Evolutionary conservation across 2,113 vertebrate species (phyloP), one percentile per base, ranked within the genome.

Genomic region (Apodemus sylvaticus): DNA sequence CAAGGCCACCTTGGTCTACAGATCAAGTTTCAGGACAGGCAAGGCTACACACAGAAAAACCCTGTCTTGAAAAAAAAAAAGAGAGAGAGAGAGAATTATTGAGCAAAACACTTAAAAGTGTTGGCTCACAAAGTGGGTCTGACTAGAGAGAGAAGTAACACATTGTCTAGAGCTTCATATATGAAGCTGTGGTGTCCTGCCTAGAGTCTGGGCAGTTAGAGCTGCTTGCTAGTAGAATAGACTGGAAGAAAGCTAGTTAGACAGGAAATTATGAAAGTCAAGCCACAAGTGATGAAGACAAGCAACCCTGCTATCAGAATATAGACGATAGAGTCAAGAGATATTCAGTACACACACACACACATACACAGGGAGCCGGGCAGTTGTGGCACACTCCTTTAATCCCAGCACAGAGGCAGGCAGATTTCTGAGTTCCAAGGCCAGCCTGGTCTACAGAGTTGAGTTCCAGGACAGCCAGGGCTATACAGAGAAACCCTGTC

Each of bases 101-200:
- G 39, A 90, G 31, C 70, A 92, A 53, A 95, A 94, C 81, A 11
- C 62, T 82, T 83, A 87, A 96, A 39, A 60, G 10, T 66, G 9
- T 60, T 74, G 13, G 51, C 62, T 29, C 16, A 81, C 7, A 55
- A 10, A 8, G 36, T 7, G 1, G 64, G 31, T 20, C 79, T 96
- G 34, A 22, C 68, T 68, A 12, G 34, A 87, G 74, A 26, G 16
- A 31, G 58, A 81, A 87, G 3, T 68, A 16, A 73, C 55, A 5
- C 29, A 3, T 76, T 31, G 19, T 78, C 94, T 66, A 82, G 29
- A 34, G 36, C 36, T 68, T 36, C 14, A 45, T 48, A 6, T 68
- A 31, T 60, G 12, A 31, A 77, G n/a, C n/a, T 78, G 39, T 24
- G 4, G 13, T 68, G 66, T 68, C 34, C 66, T 68, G 66, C 36